A percentile compares a stretch with the other conserved stretches of the same genome.
These are phyloP conservation scores for Lates japonicus DNA, from an alignment of 2,797 vertebrate species.

Conservation along the genomic window DNA sequence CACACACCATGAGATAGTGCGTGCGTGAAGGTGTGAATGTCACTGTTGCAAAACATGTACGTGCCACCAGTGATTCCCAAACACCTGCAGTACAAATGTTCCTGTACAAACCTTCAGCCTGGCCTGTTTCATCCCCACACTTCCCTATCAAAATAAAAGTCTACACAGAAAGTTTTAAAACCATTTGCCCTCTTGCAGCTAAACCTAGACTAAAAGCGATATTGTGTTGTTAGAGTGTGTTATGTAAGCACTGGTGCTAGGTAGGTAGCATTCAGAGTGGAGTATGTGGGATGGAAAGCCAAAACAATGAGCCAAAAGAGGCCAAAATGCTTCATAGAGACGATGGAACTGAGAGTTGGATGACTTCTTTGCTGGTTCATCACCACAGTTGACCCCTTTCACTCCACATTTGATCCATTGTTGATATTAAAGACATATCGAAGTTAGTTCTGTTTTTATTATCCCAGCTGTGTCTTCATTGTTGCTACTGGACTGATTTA, in stretches of 20 bases:
- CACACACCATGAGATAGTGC: conserved; percentile 21
- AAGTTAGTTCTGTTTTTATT: conserved; percentile 31
- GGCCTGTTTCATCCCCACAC: background rate
- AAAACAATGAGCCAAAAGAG: conserved; percentile 16
- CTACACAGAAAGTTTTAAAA: background rate
- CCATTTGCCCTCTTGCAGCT: background rate
- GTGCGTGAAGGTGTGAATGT: conserved; percentile 11
- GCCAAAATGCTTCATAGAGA: background rate
- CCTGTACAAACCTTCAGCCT: background rate
- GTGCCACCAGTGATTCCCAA: background rate
- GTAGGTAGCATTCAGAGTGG: background rate
- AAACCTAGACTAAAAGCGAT: background rate
- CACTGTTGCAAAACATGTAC: background rate
- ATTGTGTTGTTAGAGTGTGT: background rate
- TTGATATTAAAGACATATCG: background rate
- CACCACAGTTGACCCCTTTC: background rate
- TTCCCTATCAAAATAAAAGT: background rate
- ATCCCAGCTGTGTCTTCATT: conserved; percentile 19
- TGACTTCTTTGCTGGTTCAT: background rate
- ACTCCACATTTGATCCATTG: background rate
- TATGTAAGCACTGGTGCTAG: too few species aligned
- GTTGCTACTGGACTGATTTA: conserved; percentile 13
- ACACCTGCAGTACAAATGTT: background rate
- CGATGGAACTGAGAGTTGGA: background rate
- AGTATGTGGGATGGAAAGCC: conserved; percentile 7